These are phyloP conservation scores for Scaptodrosophila latifasciaeformis DNA, from an alignment of 2,888 invertebrate genomes.

Conservation along the genomic window DNA sequence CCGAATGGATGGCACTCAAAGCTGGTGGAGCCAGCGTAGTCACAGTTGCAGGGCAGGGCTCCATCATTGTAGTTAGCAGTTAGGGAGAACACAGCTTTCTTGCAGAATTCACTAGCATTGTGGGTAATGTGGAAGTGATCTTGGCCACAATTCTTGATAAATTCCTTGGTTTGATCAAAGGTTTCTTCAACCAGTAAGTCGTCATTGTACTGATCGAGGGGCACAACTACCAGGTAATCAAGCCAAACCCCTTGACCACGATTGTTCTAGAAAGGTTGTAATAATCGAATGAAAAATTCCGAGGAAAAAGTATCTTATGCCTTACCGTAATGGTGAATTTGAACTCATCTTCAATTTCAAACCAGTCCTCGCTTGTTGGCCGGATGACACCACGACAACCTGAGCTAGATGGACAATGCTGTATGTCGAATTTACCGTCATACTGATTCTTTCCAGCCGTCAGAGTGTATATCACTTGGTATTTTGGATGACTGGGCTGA, in stretches of 20 bases:
- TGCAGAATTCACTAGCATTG: slow-evolving; percentile 85
- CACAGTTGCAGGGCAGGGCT: slow-evolving; percentile 91
- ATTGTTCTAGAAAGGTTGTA: slow-evolving; percentile 76
- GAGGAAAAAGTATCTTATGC: no score
- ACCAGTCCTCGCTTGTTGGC: slow-evolving; percentile 81
- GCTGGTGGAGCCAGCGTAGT: slow-evolving; percentile 88
- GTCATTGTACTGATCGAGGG: slow-evolving; percentile 83
- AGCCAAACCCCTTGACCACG: slow-evolving; percentile 84
- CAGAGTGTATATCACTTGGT: slow-evolving; percentile 80
- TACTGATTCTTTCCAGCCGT: slow-evolving; percentile 84
- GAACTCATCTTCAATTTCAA: slow-evolving; percentile 87
- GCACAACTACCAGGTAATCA: slow-evolving; percentile 90
- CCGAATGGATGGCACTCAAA: slow-evolving; percentile 95
- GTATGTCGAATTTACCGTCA: slow-evolving; percentile 82
- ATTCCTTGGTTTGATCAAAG: slow-evolving; percentile 91
- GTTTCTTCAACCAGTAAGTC: slow-evolving; percentile 84
- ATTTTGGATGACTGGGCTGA: slow-evolving; percentile 90
- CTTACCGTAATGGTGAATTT: slow-evolving; percentile 85
- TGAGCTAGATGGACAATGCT: slow-evolving; percentile 91
- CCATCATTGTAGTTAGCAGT: slow-evolving; percentile 97
- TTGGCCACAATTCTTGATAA: slow-evolving; percentile 90
- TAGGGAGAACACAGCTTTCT: slow-evolving; percentile 92
- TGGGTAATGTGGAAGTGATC: slow-evolving; percentile 88
- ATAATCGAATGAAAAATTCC: no score
- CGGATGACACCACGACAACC: slow-evolving; percentile 91